These are phyloP conservation scores for Anastrepha obliqua DNA, from an alignment of 1,140 invertebrate species.

Conservation along the genomic window DNA sequence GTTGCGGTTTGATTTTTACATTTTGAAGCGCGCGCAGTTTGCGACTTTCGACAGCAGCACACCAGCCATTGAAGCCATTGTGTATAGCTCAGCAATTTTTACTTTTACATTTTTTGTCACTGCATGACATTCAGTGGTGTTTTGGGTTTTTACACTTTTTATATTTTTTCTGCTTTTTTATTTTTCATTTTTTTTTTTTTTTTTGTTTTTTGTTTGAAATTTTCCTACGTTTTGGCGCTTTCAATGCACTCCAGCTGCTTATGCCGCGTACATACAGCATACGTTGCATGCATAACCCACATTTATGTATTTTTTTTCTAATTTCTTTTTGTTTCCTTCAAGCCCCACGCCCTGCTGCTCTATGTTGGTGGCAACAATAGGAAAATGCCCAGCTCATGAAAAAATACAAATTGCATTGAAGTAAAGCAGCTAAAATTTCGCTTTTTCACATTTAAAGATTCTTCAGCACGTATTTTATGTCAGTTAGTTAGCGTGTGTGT, in stretches of 20 bases:
- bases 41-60: constrained; percentile 36
- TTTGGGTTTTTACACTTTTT: constrained; percentile 40
- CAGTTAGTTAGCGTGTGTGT: background rate
- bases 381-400: constrained; percentile 22
- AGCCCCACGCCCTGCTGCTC: background rate
- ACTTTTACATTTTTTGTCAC: constrained; percentile 9
- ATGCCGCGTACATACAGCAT: background rate
- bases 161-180: background rate
- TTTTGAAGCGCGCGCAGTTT: constrained; percentile 43
- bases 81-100: constrained; percentile 23
- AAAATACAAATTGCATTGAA: constrained; percentile 52
- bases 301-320: background rate
- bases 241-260: constrained; percentile 35
- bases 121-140: constrained; percentile 33
- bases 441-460: constrained; percentile 45
- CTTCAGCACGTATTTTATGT: background rate
- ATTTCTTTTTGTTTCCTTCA: background rate
- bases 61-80: background rate
- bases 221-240: constrained; percentile 11
- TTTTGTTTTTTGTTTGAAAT: background rate
- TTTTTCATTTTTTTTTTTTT: background rate
- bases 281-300: constrained; percentile 42
- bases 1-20: constrained; percentile 51
- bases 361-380: constrained; percentile 14
- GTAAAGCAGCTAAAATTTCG: constrained; percentile 48